Evolutionary conservation across 2,113 vertebrate genomes (phyloP), one percentile per base, ranked within the genome.

Genomic region (Cygnus buccinator): DNA sequence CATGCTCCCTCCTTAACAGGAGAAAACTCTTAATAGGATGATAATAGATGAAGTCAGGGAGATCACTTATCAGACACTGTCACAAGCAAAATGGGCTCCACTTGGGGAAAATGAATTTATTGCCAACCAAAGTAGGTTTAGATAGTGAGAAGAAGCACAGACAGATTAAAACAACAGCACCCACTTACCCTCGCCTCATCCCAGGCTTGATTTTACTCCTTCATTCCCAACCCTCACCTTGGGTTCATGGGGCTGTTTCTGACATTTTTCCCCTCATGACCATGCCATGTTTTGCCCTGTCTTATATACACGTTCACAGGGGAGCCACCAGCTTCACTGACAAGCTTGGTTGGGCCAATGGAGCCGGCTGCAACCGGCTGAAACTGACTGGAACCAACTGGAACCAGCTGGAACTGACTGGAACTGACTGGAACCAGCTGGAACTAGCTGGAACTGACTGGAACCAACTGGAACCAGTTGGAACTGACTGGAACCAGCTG

Each of bases 301-400:
- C 10, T 37, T 43, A 50, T 3, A 5, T 1, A 5, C 6, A 48
- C 19, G 48, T 35, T 43, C 25, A 15, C 46, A 48, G 25, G 61
- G 16, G 8, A 20, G 17, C 23, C 46, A 9, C 31, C 44, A 82
- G 43, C 7, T 1, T 12, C 0, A 0, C 20, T 44, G 26, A 20
- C 0, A 3, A 26, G 5, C 12, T 57, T 39, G 39, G 10, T 39
- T 39, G 39, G 46, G n/a, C 21, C 10, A 2, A 52, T 50, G 48
- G 48, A 50, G 11, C 48, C 46, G 1, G 19, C 20, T 48, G 46
- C 17, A 48, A 48, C 19, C 4, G 2, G 8, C 58, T 35, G 33
- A 7, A 52, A 52, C 50, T 26, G 50, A 13, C 22, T 4, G 22
- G 50, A 52, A 52, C 50, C 23, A 23, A 14, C 52, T 61, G 58